Conservation (phyloP, 1,140 invertebrate genomes). For the Berghia stephanieae region DNA sequence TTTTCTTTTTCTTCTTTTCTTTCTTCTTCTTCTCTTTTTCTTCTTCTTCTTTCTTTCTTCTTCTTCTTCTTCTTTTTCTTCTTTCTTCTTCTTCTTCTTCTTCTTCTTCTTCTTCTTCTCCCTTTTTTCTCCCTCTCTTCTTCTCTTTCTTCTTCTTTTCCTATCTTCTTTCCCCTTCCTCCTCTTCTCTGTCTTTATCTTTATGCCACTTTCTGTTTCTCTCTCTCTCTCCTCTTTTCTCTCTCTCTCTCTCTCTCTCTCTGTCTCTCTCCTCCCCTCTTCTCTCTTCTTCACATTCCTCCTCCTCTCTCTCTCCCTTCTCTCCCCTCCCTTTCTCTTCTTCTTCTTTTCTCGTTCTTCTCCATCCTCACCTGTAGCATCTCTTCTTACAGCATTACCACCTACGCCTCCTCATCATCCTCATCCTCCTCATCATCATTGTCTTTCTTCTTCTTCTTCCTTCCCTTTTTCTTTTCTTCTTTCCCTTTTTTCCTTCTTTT, state of each 20-base stretch:
- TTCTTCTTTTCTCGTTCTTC: no score
- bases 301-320: neutral
- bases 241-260: neutral
- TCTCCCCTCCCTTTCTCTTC: no score
- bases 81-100: neutral
- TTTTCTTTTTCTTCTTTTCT: neutral
- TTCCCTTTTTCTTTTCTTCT: no score
- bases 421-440: no score
- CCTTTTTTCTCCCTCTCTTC: neutral
- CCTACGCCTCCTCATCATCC: no score
- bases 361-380: no score
- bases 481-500: no score
- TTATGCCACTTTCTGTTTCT: no score
- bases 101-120: neutral
- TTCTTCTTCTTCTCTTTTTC: neutral
- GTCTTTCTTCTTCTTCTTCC: no score
- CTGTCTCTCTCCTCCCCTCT: slow-evolving; percentile 17
- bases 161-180: neutral
- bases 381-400: no score
- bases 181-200: neutral
- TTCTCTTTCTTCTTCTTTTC: slow-evolving; percentile 13
- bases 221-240: neutral
- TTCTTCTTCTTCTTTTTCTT: neutral
- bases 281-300: no score
- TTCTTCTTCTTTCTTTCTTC: neutral